These are phyloP conservation scores for Nesometra sesokonis DNA, from an alignment of 35 echinoderm and acorn worm species.

Conservation along the genomic window DNA sequence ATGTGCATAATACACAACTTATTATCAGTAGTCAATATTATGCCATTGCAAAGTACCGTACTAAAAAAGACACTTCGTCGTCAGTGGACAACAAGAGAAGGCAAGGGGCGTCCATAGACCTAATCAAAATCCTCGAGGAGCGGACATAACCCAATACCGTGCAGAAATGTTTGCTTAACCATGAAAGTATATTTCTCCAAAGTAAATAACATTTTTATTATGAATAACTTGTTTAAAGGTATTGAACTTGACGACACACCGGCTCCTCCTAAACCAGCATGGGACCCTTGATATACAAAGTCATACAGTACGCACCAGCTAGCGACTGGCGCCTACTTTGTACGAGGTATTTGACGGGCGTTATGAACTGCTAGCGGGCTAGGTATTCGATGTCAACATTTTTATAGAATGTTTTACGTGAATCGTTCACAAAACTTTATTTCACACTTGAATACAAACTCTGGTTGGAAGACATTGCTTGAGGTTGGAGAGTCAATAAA, in stretches of 20 bases:
- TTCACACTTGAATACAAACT: background rate
- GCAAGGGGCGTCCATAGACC: too few relatives aligned
- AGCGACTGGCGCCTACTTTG: background rate
- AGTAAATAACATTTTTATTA: background rate
- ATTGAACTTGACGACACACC: background rate
- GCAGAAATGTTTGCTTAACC: background rate
- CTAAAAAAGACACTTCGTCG: too few relatives aligned
- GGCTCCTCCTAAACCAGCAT: background rate
- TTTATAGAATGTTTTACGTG: background rate
- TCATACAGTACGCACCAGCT: background rate
- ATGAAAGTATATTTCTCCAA: background rate
- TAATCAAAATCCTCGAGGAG: too few relatives aligned
- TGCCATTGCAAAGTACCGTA: too few relatives aligned
- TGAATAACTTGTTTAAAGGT: background rate
- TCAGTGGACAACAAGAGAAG: too few relatives aligned
- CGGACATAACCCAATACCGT: background rate
- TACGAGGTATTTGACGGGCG: background rate
- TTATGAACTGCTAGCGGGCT: background rate
- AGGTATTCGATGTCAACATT: background rate
- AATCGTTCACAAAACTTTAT: background rate
- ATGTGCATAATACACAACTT: too few relatives aligned
- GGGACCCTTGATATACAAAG: background rate
- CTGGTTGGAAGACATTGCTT: too few relatives aligned
- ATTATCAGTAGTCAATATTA: too few relatives aligned
- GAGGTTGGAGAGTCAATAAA: too few relatives aligned